Base-by-base conservation (phyloP, 2,888 invertebrate species). In the Brachypalpus laphriformis region DNA sequence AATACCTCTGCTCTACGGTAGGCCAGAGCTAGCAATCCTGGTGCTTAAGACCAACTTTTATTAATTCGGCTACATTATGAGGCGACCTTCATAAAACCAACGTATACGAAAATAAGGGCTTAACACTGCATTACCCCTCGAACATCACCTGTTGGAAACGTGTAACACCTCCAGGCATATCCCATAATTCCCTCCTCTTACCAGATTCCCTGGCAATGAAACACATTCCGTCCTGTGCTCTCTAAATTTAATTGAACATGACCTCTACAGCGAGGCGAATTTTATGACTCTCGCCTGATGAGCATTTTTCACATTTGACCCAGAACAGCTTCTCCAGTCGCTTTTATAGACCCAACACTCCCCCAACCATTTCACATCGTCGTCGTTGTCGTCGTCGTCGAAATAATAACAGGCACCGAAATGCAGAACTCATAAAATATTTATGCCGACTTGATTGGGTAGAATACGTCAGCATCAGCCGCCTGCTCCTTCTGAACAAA, bases 361-460 rank as follows among this genome's bases (percentile, higher is more conserved):
- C 28, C 14, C 42, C 42, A 25, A 40, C 22, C 45, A 16, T 9
- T 20, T 9, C 7, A 6, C 11, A n/a, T 9, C 7, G 5, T n/a
- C n/a, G n/a, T n/a, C n/a, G n/a, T n/a, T n/a, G n/a, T n/a, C 28
- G 6, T 40, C 25, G 31, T 11, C 59, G 22, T 40, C 20, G 18
- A 51, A 9, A 22, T 25, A n/a, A 14, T 28, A 37, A 28, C 3
- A 9, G 18, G 3, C 9, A 20, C 28, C 11, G 11, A 25, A 56
- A 22, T 63, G 31, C 31, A 71, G 31, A 65, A 37, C 70, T 82
- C 71, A 71, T 82, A 77, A 82, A 76, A 77, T 59, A 82, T 82
- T 76, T 76, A 82, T 51, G 59, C 59, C 82, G 16, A 37, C 65
- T 59, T 71, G 65, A 71, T 75, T 68, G 81, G 54, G 34, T 25